phyloP scores from a whole-genome alignment of 2,797 vertebrate genomes.

The Nannoperca australis region DNA sequence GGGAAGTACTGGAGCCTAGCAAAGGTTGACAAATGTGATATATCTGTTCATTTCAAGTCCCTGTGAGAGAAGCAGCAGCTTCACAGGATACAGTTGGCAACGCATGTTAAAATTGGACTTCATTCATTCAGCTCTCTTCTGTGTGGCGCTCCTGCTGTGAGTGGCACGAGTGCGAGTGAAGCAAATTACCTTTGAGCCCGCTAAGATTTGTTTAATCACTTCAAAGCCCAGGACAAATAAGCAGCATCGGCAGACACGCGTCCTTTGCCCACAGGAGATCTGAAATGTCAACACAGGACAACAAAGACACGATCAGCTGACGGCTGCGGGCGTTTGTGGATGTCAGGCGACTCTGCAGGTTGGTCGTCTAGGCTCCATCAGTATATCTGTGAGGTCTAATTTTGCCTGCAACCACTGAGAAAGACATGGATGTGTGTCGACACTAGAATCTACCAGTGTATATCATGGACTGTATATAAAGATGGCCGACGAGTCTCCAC shows the following conservation, averaged over 20 bases:
- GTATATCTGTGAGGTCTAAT: neutral
- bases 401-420: too few species aligned
- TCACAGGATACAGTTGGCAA: slow-evolving; percentile 1
- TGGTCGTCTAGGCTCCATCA: neutral
- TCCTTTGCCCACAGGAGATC: slow-evolving; percentile 8
- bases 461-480: too few species aligned
- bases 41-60: slow-evolving; percentile 24
- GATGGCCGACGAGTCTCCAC: too few species aligned
- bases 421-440: too few species aligned
- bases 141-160: slow-evolving; percentile 10
- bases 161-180: slow-evolving; percentile 8
- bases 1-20: neutral
- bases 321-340: slow-evolving; percentile 4
- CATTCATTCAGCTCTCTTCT: slow-evolving; percentile 17
- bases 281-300: slow-evolving; percentile 23
- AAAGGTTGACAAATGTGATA: slow-evolving; percentile 27
- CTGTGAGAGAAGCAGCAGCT: slow-evolving; percentile 11
- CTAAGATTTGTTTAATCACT: slow-evolving; percentile 48
- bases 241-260: neutral
- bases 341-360: neutral
- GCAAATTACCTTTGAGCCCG: slow-evolving; percentile 50
- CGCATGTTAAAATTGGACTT: slow-evolving; percentile 9
- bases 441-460: too few species aligned
- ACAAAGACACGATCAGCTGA: slow-evolving; percentile 19
- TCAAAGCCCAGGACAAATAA: slow-evolving; percentile 56